Base-by-base conservation (phyloP, 2,888 invertebrate species). In the Invenusta paracnida region DNA sequence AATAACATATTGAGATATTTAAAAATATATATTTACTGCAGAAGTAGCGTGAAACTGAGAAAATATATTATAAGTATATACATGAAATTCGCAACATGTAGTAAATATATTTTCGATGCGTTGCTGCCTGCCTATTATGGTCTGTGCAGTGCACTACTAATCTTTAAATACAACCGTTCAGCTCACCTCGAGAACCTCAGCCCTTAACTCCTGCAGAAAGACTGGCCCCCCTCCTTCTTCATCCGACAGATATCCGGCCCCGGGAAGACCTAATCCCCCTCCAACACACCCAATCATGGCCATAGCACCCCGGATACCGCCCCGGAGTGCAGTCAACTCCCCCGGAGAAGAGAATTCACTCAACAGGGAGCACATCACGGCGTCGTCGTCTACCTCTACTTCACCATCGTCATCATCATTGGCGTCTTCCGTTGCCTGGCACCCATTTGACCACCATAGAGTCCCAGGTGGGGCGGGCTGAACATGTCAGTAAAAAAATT, bases 141-240 rank as follows among this genome's bases (percentile, higher is more conserved):
- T n/a, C n/a, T n/a, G n/a, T n/a, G n/a, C n/a, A n/a, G n/a, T n/a
- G n/a, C n/a, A n/a, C n/a, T n/a, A n/a, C n/a, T n/a, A n/a, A n/a
- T n/a, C n/a, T n/a, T n/a, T n/a, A n/a, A n/a, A n/a, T n/a, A n/a
- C n/a, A n/a, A n/a, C n/a, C n/a, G n/a, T n/a, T n/a, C n/a, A n/a
- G n/a, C n/a, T 48, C 0, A 91, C 91, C 66, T 92, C 90, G 86
- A 92, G 89, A 2, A 92, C 90, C 89, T 93, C 93, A 23, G 30
- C 79, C 1, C 81, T 48, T 13, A 86, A 29, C 1, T 86, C 81
- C 27, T 30, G 29, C 29, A 86, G 1, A 81, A 84, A 84, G 28
- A 73, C 27, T 2, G 67, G 83, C 27, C 31, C 31, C 29, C 48
- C 48, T n/a, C 25, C 28, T n/a, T 83, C 83, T 23, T 83, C 83